Base-by-base conservation (phyloP, 2,797 vertebrate genomes). In the Acipenser oxyrinchus region DNA sequence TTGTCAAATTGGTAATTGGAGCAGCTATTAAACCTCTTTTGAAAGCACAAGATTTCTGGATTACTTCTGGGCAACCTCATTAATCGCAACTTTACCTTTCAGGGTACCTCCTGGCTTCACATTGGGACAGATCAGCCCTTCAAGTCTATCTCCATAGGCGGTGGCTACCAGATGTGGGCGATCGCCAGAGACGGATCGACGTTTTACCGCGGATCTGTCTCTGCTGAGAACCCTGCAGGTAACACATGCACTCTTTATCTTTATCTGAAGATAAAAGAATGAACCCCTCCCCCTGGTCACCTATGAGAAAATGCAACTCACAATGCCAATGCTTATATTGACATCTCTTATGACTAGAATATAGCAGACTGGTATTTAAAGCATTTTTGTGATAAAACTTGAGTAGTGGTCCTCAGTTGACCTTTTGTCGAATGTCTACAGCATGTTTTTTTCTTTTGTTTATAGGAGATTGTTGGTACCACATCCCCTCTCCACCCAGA, bases 91-190 rank as follows among this genome's bases (percentile, higher is more conserved):
- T 55, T 55, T 6, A 10, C 10, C 10, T 69, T 49, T 23, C 73
- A 99, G 97, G 96, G 96, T 63, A 86, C 88, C 3, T 98, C 96
- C 1, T 99, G 97, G 97, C 93, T 98, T 52, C 97, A 99, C 0
- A 89, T 99, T 10, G 95, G 95, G 72, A 96, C 96, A 0, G 95
- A 99, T 75, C 96, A 98, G 79, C 93, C 95, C 62, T 99, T 99
- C 61, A 85, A 91, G 76, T 97, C 95, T 0, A 79, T 99, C 76
- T 97, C 93, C 57, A 83, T 99, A 0, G 96, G 97, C 18, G 89
- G 87, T 6, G 92, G 86, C 77, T 85, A 91, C 71, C 95, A 97
- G 75, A 93, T 99, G 60, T 99, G 97, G 97, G 94, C 94, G 2
- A 82, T 98, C 12, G 96, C 96, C 6, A 86, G 81, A 66, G 96